phyloP scores from a whole-genome alignment of 2,113 vertebrate genomes.

The Lamprologus sp. region DNA sequence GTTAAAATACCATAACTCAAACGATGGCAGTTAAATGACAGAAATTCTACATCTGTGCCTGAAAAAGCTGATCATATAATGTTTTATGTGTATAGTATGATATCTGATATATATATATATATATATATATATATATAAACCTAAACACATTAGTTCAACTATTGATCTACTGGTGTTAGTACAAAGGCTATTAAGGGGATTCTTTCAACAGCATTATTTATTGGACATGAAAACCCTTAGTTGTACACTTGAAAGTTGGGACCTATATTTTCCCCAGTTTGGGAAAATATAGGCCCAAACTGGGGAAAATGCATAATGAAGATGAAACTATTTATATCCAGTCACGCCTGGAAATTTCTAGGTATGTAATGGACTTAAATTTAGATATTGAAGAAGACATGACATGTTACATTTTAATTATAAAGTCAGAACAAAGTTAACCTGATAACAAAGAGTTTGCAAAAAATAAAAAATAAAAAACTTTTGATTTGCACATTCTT shows the following conservation, averaged over 20 bases:
- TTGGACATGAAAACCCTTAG: too few species aligned
- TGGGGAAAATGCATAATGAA: not conserved
- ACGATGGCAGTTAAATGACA: not conserved
- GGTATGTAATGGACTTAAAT: not conserved
- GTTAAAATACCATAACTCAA: not conserved
- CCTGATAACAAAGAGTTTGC: slow-evolving; percentile 5
- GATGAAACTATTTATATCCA: slow-evolving; percentile 14
- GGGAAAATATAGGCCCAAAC: not conserved
- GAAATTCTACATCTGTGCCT: not conserved
- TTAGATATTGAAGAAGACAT: slow-evolving; percentile 11
- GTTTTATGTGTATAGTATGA: not conserved
- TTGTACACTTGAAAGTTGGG: too few species aligned
- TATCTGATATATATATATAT: too few species aligned
- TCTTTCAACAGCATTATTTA: not conserved
- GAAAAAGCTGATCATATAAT: not conserved
- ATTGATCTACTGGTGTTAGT: not conserved
- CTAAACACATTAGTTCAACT: not conserved
- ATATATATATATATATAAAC: too few species aligned
- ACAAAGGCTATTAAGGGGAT: not conserved
- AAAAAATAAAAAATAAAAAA: not conserved
- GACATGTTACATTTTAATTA: slow-evolving; percentile 8
- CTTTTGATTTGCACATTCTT: slow-evolving; percentile 12
- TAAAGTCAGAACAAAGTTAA: slow-evolving; percentile 21
- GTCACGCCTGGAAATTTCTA: too few species aligned
- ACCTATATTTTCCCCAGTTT: not conserved